Evolutionary conservation across 2,797 vertebrate genomes (phyloP).

Genomic region (Denticeps clupeoides): DNA sequence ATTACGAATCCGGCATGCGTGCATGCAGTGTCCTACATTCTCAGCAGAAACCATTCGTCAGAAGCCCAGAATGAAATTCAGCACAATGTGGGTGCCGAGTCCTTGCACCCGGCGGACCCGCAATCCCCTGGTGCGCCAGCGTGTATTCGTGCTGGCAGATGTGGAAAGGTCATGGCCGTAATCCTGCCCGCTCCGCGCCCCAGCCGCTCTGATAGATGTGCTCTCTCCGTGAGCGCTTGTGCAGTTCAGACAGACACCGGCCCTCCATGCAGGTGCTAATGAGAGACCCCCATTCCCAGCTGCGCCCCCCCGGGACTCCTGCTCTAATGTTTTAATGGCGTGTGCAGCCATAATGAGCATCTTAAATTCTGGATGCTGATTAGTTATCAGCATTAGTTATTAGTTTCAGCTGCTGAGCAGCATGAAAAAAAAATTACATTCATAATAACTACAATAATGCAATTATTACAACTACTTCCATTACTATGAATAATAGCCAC

Average conservation of each 20-base stretch:
- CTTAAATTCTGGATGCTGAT: no score
- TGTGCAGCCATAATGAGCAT: constrained; percentile 44
- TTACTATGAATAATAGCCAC: no score
- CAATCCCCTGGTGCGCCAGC: background rate
- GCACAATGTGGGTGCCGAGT: background rate
- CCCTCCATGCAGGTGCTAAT: constrained; percentile 19
- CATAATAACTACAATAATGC: no score
- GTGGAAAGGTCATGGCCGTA: constrained; percentile 11
- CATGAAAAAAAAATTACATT: no score
- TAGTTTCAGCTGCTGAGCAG: no score
- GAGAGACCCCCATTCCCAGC: constrained; percentile 7
- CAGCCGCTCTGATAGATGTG: constrained; percentile 39
- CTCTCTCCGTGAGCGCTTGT: constrained; percentile 35
- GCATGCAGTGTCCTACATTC: constrained; percentile 2
- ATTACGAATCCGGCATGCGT: background rate
- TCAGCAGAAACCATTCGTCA: background rate
- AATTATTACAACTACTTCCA: no score
- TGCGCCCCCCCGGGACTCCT: constrained; percentile 6
- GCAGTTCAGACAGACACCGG: constrained; percentile 29
- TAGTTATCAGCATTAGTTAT: no score
- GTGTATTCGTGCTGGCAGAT: constrained; percentile 1
- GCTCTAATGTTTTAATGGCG: constrained; percentile 24
- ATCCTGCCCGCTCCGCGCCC: constrained; percentile 10
- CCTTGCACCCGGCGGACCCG: background rate
- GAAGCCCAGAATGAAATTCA: constrained; percentile 2